These are phyloP conservation scores for Sialis lutaria DNA, from an alignment of 2,888 invertebrate species.

Conservation along the genomic window DNA sequence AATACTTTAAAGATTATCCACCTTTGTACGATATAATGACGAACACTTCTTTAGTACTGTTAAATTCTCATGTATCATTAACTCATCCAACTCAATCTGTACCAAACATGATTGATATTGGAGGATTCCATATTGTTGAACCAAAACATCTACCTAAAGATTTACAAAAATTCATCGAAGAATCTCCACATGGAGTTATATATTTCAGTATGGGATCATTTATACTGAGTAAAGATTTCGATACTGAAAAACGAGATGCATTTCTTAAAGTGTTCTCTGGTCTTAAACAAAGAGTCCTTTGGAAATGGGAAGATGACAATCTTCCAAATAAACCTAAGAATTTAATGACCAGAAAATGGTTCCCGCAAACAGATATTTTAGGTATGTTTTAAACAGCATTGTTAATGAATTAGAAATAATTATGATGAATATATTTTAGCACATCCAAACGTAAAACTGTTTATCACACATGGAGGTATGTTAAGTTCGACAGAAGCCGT, in stretches of 20 bases:
- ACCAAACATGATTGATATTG: slow-evolving; percentile 26
- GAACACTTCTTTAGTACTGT: slow-evolving; percentile 14
- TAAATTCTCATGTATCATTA: slow-evolving; percentile 20
- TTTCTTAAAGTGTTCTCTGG: not conserved
- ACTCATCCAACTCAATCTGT: slow-evolving; percentile 29
- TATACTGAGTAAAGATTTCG: slow-evolving; percentile 15
- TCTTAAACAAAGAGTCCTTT: slow-evolving; percentile 1
- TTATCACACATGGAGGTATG: slow-evolving; percentile 39
- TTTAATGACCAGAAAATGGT: slow-evolving; percentile 1
- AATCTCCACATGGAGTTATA: slow-evolving; percentile 17
- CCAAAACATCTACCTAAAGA: slow-evolving; percentile 9
- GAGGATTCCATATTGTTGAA: slow-evolving; percentile 16
- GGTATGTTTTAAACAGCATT: no score
- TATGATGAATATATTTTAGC: slow-evolving; percentile 3
- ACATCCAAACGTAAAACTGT: slow-evolving; percentile 17
- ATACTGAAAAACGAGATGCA: slow-evolving; percentile 12
- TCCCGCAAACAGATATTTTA: slow-evolving; percentile 1
- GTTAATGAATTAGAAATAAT: no score
- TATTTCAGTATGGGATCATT: slow-evolving; percentile 22
- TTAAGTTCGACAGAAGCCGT: slow-evolving; percentile 35
- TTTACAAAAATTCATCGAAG: slow-evolving; percentile 17
- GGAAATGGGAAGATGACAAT: slow-evolving; percentile 3
- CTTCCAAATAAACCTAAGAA: not conserved
- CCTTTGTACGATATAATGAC: slow-evolving; percentile 11
- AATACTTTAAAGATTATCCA: slow-evolving; percentile 15